Conservation (phyloP, 2,888 invertebrate species). For the Stomorhina lunata region DNA sequence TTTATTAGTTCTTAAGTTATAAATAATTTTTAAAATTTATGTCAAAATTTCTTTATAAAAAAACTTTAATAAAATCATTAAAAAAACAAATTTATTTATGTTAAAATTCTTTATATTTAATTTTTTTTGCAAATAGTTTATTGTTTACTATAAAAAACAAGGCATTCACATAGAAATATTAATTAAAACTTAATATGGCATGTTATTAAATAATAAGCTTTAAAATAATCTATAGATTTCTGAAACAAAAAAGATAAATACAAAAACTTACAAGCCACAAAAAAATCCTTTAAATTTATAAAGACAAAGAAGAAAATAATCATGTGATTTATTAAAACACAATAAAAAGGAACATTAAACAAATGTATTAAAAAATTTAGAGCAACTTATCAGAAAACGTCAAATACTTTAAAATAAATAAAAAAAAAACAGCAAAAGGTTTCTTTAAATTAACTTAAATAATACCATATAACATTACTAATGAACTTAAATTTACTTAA, state of each 20-base stretch:
- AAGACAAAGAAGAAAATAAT: constrained; percentile 10
- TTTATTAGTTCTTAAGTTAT: constrained; percentile 36
- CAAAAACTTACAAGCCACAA: constrained; percentile 26
- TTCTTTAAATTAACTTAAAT: constrained; percentile 58
- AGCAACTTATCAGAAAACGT: constrained; percentile 13
- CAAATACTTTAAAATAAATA: constrained; percentile 39
- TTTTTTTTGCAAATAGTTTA: not conserved
- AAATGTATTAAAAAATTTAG: not conserved
- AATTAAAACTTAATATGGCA: constrained; percentile 53
- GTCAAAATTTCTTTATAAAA: too few species aligned
- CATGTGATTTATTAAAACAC: constrained; percentile 25
- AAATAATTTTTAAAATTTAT: not conserved
- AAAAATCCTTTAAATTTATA: constrained; percentile 24
- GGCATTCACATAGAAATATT: constrained; percentile 63
- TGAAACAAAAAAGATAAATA: constrained; percentile 1
- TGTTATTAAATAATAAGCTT: constrained; percentile 52
- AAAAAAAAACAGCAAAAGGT: constrained; percentile 48
- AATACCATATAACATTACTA: not conserved
- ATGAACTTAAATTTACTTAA: not conserved
- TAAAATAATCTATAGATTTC: constrained; percentile 44
- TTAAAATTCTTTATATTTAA: not conserved
- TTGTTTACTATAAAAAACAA: constrained; percentile 42
- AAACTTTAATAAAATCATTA: not conserved
- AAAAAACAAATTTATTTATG: not conserved
- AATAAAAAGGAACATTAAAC: not conserved